Evolutionary conservation across 2,888 invertebrate genomes (phyloP).

Genomic region (Pollenia labialis): DNA sequence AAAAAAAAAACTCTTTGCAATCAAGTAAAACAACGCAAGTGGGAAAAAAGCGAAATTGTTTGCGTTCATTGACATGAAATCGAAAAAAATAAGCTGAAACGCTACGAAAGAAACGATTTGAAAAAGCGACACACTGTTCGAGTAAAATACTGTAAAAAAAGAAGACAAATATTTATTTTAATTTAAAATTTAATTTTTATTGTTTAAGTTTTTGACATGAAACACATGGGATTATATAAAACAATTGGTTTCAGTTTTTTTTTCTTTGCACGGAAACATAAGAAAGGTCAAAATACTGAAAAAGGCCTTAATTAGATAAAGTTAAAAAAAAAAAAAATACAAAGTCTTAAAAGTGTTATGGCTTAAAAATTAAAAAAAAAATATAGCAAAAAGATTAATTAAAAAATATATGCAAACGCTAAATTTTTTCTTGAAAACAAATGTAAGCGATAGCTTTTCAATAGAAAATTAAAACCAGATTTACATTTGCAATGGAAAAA

Average conservation of each 20-base stretch:
- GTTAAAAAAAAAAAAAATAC: too few species aligned
- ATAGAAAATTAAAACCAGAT: too few species aligned
- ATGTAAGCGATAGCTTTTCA: too few species aligned
- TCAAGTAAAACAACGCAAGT: conserved; percentile 44
- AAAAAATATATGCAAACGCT: too few species aligned
- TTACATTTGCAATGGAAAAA: too few species aligned
- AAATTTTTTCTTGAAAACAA: too few species aligned
- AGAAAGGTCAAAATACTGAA: conserved; percentile 13
- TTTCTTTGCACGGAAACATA: neutral
- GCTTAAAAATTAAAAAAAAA: too few species aligned
- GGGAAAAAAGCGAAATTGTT: conserved; percentile 64
- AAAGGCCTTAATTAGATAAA: neutral
- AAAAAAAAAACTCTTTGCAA: conserved; percentile 24
- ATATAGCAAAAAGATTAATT: too few species aligned
- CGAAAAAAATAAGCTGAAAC: conserved; percentile 12
- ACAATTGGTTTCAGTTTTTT: neutral
- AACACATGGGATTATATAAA: conserved; percentile 25
- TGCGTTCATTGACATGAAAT: conserved; percentile 70
- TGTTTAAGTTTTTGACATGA: conserved; percentile 42
- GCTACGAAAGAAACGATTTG: neutral
- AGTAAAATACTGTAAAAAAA: neutral
- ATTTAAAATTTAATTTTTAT: conserved; percentile 26
- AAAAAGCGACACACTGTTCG: conserved; percentile 1
- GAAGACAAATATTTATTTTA: conserved; percentile 21
- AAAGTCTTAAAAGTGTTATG: too few species aligned